Evolutionary conservation across 2,888 invertebrate genomes (phyloP), one percentile per base, ranked within the genome.

Genomic region (Odontocerum albicorne): DNA sequence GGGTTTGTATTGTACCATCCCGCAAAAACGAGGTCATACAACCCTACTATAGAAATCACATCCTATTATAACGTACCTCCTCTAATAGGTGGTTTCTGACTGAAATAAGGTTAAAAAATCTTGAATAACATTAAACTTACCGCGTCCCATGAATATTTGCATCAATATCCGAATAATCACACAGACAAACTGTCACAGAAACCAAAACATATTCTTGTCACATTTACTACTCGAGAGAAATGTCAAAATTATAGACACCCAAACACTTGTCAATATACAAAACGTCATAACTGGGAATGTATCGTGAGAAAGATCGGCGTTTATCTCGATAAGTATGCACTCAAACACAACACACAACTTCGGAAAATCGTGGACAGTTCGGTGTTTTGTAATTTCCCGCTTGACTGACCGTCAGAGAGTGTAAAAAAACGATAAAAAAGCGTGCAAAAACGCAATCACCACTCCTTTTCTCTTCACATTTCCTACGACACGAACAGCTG

Each of bases 201-300:
- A 50, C 50, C 13, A 20, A 43, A 43, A 35, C 22, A 50, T 16
- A 39, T 43, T 39, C 21, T 27, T 27, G 35, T 50, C 50, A 50
- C 32, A 50, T 22, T 43, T 27, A 10, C 4, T 7, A 27, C 27
- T 20, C 45, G 19, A 31, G 50, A 55, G 50, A 50, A 50, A 50
- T 40, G 49, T 55, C 50, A 50, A 50, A n/a, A 55, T 49, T 49
- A 55, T 19, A 55, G 43, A 35, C 44, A 44, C 36, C 38, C 52
- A 44, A 52, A 45, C 44, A 55, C 49, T 27, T 51, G 55, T 55
- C 55, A 55, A 55, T 55, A 55, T 31, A 55, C 55, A 55, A 55
- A 55, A 55, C 55, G 55, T 55, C 55, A 55, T 38, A 55, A 55
- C 55, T 49, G 27, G 31, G 15, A 38, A 38, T 45, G 19, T 19